Evolutionary conservation across 2,888 invertebrate genomes (phyloP).

Genomic region (Pardosa pseudoannulata): DNA sequence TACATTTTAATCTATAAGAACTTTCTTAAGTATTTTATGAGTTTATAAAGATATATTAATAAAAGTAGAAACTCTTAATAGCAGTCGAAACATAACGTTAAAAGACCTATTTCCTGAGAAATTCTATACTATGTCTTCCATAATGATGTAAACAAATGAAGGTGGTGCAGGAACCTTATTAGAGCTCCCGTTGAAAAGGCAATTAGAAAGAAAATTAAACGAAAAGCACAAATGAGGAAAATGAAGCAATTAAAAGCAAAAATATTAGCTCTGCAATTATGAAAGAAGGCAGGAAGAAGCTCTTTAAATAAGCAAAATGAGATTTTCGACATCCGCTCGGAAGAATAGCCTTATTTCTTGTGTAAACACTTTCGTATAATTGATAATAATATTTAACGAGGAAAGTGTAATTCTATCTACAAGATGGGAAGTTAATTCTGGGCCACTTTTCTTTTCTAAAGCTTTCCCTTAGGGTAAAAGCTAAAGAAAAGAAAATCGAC

Average conservation of each 20-base stretch:
- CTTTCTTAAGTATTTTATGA: too few species aligned
- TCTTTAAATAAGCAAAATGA: not conserved
- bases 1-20: too few species aligned
- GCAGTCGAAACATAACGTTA: too few species aligned
- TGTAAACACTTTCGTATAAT: not conserved
- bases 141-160: not conserved
- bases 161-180: not conserved
- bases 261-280: not conserved
- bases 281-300: not conserved
- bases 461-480: too few species aligned
- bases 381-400: not conserved
- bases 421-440: too few species aligned
- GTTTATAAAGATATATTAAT: too few species aligned
- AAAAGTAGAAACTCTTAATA: too few species aligned
- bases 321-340: not conserved
- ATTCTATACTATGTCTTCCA: not conserved
- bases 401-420: not conserved
- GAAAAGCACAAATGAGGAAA: not conserved
- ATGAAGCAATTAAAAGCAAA: not conserved
- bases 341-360: not conserved
- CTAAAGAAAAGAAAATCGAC: too few species aligned
- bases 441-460: too few species aligned
- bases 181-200: not conserved
- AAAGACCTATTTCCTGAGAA: too few species aligned
- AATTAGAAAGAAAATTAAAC: not conserved